A percentile compares a stretch with the other conserved stretches of the same genome.
These are phyloP conservation scores for Yponomeuta evonymella DNA, from an alignment of 2,888 invertebrate genomes.

Conservation along the genomic window DNA sequence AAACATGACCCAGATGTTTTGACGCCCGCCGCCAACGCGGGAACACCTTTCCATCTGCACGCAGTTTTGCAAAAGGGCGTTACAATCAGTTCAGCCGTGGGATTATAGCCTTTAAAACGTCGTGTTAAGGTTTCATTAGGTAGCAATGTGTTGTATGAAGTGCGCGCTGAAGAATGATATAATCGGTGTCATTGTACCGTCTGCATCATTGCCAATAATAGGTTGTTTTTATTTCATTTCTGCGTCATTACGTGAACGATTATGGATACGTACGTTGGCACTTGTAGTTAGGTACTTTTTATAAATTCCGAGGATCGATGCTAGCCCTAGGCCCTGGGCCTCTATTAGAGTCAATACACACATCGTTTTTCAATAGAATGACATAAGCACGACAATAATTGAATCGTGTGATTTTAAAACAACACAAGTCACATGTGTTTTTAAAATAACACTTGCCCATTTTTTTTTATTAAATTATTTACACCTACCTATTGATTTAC, in stretches of 20 bases:
- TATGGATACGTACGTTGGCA: not conserved
- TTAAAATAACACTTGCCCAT: too few species aligned
- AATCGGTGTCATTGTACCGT: conserved; percentile 7
- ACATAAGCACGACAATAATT: too few species aligned
- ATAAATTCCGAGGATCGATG: too few species aligned
- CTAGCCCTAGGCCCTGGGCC: too few species aligned
- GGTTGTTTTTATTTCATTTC: not conserved
- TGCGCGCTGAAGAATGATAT: conserved; percentile 2
- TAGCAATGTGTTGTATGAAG: not conserved
- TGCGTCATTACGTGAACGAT: not conserved
- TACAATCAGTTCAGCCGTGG: not conserved
- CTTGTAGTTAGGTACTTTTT: too few species aligned
- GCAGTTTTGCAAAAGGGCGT: not conserved
- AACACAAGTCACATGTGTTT: too few species aligned
- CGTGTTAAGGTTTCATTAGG: not conserved
- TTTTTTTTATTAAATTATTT: too few species aligned
- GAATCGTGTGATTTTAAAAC: too few species aligned
- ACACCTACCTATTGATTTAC: too few species aligned
- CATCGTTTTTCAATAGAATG: too few species aligned
- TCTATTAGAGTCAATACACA: too few species aligned
- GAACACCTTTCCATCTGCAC: conserved; percentile 29
- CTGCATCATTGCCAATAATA: conserved; percentile 11
- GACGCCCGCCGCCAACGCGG: conserved; percentile 39
- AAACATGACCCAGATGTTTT: conserved; percentile 43
- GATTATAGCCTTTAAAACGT: not conserved